Base-by-base conservation (phyloP, 2,888 invertebrate species). In the Oscheius sp. region DNA sequence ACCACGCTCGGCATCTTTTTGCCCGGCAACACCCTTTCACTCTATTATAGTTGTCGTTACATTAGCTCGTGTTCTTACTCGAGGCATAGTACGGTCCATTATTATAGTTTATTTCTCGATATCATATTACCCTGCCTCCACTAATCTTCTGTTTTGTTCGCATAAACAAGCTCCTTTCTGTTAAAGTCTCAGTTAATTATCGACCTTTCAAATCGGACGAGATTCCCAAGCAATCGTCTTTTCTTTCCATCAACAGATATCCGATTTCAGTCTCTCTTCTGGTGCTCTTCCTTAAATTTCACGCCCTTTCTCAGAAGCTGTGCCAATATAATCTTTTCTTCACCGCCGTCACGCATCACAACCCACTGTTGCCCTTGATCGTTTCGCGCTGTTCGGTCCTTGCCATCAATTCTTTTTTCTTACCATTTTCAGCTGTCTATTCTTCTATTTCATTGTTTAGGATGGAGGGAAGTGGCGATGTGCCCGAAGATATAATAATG, bases 331-430 rank as follows among this genome's bases (percentile, higher is more conserved):
- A 60, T 60, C 37, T 60, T n/a, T 4, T 5, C 37, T 53, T 66
- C 55, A 11, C 35, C 32, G 51, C 42, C 50, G 50, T 66, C 55
- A 35, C 55, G 37, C 66, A 53, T 66, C 55, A 51, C 55, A 51
- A 53, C 66, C 66, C 55, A 33, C 51, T 66, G 5, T 53, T 35
- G 63, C 63, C 63, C 63, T 63, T 63, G 63, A 63, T 63, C 63
- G 63, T 63, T 63, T 63, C 63, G 47, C 47, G 63, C 58, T 29
- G 5, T 63, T 47, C 50, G n/a, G 48, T n/a, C 63, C 4, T 13
- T 21, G 21, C 2, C 13, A 50, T 63, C 63, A n/a, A 21, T 29
- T 53, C 53, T 53, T 29, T 53, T 29, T 66, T 51, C 55, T 66
- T 55, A 4, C 59, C 2, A n/a, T 33, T 51, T 66, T 53, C 50